phyloP scores from a whole-genome alignment of 2,797 vertebrate species.

The Falco biarmicus region DNA sequence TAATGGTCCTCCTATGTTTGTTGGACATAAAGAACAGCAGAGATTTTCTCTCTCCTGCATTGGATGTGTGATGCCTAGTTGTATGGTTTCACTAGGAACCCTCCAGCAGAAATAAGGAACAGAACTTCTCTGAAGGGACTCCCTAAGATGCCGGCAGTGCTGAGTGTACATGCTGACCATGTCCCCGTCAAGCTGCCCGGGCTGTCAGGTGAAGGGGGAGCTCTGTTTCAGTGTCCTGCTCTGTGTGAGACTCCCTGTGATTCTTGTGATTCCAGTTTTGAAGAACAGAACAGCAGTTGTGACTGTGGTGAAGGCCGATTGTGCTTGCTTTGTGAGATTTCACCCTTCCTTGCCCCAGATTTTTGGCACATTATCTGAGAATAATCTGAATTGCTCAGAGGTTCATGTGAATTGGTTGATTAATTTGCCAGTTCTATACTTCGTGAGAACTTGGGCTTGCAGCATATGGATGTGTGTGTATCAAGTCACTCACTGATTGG shows the following conservation, averaged over 20 bases:
- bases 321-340: neutral
- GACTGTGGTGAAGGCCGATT: neutral
- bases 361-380: neutral
- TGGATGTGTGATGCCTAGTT: neutral
- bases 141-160: neutral
- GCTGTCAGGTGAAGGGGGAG: neutral
- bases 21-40: neutral
- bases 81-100: neutral
- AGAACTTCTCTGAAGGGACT: neutral
- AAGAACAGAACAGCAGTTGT: neutral
- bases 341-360: neutral
- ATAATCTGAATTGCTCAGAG: neutral
- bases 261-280: neutral
- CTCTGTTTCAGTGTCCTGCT: neutral
- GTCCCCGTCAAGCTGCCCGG: neutral
- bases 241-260: accelerated
- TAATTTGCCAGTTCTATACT: neutral
- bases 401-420: neutral
- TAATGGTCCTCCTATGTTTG: no score
- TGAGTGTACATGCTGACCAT: accelerated
- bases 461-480: neutral
- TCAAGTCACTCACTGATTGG: neutral
- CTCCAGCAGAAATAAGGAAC: neutral
- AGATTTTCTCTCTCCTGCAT: no score
- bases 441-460: neutral